Conservation (phyloP, 2,888 invertebrate genomes). For the Erebia palarica region DNA sequence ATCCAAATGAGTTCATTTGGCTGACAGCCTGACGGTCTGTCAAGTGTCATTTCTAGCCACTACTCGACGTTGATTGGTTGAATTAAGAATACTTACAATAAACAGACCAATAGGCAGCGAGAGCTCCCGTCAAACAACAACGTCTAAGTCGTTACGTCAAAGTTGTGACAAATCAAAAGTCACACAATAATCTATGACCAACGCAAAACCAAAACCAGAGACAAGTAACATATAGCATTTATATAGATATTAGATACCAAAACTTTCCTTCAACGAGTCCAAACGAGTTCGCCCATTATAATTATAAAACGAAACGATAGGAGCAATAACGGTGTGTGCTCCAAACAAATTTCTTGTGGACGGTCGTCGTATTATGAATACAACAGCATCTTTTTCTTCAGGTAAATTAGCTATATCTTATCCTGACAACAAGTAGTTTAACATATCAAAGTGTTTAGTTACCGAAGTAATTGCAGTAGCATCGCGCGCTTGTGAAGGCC, state of each 20-base stretch:
- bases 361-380: conserved; percentile 45
- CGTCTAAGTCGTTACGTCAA: no score
- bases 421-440: background rate
- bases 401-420: conserved; percentile 45
- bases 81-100: background rate
- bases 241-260: no score
- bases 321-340: conserved; percentile 17
- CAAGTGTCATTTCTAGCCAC: background rate
- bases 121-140: background rate
- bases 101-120: background rate
- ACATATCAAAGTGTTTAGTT: conserved; percentile 12
- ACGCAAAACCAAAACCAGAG: no score
- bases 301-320: conserved; percentile 9
- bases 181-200: background rate
- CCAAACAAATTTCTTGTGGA: conserved; percentile 19
- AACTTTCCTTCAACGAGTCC: conserved; percentile 26
- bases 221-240: no score
- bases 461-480: conserved; percentile 9
- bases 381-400: conserved; percentile 50
- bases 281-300: conserved; percentile 37
- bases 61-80: background rate
- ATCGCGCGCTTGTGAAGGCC: conserved; percentile 2
- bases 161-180: background rate
- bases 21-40: no score
- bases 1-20: no score